Base-by-base conservation (phyloP, 2,113 vertebrate species). In the Mesembrinibis cayennensis region DNA sequence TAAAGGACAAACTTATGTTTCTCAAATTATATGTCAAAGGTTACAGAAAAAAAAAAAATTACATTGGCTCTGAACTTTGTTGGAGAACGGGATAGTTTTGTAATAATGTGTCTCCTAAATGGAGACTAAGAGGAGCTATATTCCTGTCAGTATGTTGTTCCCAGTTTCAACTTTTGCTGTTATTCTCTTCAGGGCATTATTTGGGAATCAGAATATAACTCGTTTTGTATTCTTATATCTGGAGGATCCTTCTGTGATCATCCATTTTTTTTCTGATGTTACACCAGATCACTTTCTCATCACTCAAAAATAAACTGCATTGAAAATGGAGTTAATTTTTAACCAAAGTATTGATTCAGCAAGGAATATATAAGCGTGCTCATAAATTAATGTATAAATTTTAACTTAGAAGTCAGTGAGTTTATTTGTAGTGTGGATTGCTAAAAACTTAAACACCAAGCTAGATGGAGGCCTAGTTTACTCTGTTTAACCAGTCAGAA, bases 311-410 rank as follows among this genome's bases (percentile, higher is more conserved):
- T 50, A 49, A 82, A 71, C 18, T 30, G 12, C 8, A 44, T 40
- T 76, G 11, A 85, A 80, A 67, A 50, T 8, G 0, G 10, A 74
- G 4, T 66, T 63, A 53, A 71, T 56, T 79, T 17, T 11, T n/a
- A 56, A 52, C 5, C 14, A 44, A 84, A 69, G 13, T 44, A 36
- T n/a, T 66, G 12, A 26, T 76, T 62, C 42, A 88, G 4, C 2
- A 38, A 71, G 10, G 3, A 40, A 49, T 47, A 14, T 13, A 4
- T 16, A 58, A 42, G 9, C 1, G 0, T 36, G 40, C 13, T 56
- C 6, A 59, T 38, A 71, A 67, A 32, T 40, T 23, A 44, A 44
- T 42, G 7, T 25, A 10, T 0, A 45, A 65, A 49, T 40, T 65
- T 50, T 29, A 45, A 23, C 74, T 52, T 70, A 55, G 20, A 58